Evolutionary conservation across 2,113 vertebrate genomes (phyloP).

Genomic region (Furnarius figulus): DNA sequence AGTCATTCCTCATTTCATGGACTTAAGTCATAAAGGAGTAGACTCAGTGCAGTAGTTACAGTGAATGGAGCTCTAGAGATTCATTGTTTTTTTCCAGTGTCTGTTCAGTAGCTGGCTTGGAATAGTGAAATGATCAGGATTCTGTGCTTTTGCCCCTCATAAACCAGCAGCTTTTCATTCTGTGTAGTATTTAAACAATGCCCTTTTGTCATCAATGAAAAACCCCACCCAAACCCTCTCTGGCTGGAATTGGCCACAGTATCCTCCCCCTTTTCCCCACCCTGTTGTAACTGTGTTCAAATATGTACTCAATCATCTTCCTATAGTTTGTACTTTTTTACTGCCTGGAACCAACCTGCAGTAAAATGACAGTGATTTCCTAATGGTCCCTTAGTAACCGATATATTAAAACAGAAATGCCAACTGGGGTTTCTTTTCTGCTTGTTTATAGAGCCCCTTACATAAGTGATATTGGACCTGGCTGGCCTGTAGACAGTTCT

Average conservation of each 20-base stretch:
- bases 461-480: neutral
- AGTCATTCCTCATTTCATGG: neutral
- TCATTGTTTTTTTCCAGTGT: neutral
- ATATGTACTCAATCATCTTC: neutral
- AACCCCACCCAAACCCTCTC: neutral
- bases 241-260: neutral
- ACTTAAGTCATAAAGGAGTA: neutral
- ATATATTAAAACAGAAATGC: neutral
- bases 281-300: neutral
- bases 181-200: neutral
- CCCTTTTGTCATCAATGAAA: neutral
- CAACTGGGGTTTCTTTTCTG: rapidly evolving
- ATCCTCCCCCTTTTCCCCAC: neutral
- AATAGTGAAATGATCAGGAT: neutral
- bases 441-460: neutral
- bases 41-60: neutral
- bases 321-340: neutral
- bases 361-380: neutral
- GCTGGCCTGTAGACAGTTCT: neutral
- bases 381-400: neutral
- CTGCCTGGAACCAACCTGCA: neutral
- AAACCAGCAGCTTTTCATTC: neutral
- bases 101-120: neutral
- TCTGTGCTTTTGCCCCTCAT: neutral
- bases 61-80: neutral